Base-by-base conservation (phyloP, 2,113 vertebrate genomes). In the Diphyllodes magnificus region DNA sequence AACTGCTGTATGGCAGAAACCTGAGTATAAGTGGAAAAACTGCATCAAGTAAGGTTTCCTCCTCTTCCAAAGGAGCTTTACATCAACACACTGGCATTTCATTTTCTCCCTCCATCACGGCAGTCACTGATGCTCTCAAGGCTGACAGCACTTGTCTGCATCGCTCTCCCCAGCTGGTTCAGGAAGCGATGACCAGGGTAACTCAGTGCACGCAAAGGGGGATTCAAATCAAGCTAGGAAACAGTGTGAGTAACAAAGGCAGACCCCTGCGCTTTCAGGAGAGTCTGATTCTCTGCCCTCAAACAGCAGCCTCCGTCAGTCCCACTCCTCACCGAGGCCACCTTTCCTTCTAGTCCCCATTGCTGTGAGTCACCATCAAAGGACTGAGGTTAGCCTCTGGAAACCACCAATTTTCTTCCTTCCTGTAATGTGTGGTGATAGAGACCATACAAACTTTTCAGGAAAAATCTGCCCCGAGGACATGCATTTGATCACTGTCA, bases 351-450 rank as follows among this genome's bases (percentile, higher is more conserved):
- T 35, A 90, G 68, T 77, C 40, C 45, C 49, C 24, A 18, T 3
- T 6, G 50, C 35, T 72, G 27, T 16, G n/a, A 91, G n/a, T 82
- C 50, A 73, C 28, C 45, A 71, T 31, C 1, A 3, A 86, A 95
- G 78, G 59, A 33, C 31, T 76, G 65, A 79, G 24, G 84, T 88
- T 73, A 77, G 75, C 51, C 75, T 90, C 56, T 85, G 75, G 85
- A 96, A 94, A 82, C 42, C 69, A 91, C 39, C 35, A 16, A 22
- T 70, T 47, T 83, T 90, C 54, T 71, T 88, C 59, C 50, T 93
- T 91, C 66, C 53, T 61, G 31, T 50, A 61, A 81, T 6, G 13
- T 2, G 7, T 45, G 10, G 39, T 13, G 11, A 83, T 49, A 84
- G 24, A 69, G 31, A 44, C 63, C 21, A 53, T 35, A 47, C 1